Evolutionary conservation across 2,797 vertebrate species (phyloP).

Genomic region (Scolopax bukidnonensis): DNA sequence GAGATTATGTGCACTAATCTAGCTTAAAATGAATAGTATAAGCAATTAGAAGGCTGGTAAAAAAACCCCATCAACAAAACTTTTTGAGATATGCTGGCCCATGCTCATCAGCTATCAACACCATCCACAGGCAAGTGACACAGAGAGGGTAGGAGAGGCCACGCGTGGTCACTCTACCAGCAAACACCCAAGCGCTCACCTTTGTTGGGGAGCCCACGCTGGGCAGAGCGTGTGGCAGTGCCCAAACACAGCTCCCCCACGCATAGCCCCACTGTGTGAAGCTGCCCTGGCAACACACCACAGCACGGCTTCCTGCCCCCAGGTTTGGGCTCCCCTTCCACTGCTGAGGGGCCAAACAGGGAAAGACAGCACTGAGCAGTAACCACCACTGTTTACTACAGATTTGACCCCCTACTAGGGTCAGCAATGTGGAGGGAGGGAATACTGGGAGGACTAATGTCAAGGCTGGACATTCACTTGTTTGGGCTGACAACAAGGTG

Average conservation of each 20-base stretch:
- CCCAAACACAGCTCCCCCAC: neutral
- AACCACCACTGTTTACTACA: neutral
- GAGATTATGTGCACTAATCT: rapidly evolving
- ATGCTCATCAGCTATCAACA: neutral
- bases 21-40: neutral
- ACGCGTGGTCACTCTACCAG: rapidly evolving
- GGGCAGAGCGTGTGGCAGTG: rapidly evolving
- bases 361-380: neutral
- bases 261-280: rapidly evolving
- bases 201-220: rapidly evolving
- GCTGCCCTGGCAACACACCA: rapidly evolving
- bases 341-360: neutral
- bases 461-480: neutral
- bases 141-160: neutral
- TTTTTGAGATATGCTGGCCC: too few species aligned
- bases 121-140: rapidly evolving
- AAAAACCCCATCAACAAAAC: neutral
- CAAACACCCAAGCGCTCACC: neutral
- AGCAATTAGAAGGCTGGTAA: neutral
- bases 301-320: rapidly evolving
- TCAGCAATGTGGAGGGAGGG: neutral
- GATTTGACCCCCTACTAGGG: rapidly evolving
- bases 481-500: neutral
- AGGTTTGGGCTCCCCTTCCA: neutral
- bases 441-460: neutral